These are phyloP conservation scores for Parnassius mnemosyne DNA, from an alignment of 2,888 invertebrate species.

Conservation along the genomic window DNA sequence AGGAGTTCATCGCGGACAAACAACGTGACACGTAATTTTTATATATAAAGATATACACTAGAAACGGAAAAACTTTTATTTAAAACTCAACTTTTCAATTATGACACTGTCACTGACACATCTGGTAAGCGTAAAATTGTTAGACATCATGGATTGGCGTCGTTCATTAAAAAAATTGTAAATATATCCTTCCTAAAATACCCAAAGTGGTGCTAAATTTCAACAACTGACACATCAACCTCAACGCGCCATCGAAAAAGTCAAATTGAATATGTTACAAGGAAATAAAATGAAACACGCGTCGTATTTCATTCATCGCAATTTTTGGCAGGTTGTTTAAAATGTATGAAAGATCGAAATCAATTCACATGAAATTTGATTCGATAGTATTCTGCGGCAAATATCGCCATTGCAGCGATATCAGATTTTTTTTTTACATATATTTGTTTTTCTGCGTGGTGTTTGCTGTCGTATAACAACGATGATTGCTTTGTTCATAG, in stretches of 20 bases:
- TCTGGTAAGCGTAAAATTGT: no score
- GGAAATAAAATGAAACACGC: conserved; percentile 9
- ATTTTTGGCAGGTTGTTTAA: conserved; percentile 24
- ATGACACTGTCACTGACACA: no score
- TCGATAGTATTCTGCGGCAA: conserved; percentile 20
- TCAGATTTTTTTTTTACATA: conserved; percentile 14
- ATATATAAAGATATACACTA: no score
- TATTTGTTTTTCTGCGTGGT: conserved; percentile 15
- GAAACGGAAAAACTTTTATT: no score
- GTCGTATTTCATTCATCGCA: conserved; percentile 13
- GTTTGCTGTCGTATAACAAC: conserved; percentile 3
- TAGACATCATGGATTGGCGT: no score
- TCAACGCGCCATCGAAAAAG: neutral
- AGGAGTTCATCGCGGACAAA: no score
- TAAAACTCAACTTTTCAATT: no score
- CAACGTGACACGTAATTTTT: no score
- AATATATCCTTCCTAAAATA: no score
- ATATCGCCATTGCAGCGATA: conserved; percentile 5
- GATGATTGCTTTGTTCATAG: conserved; percentile 17
- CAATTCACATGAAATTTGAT: conserved; percentile 21
- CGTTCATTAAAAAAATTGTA: no score
- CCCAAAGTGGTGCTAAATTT: no score
- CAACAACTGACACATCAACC: neutral
- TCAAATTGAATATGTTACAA: conserved; percentile 17
- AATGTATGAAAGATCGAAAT: conserved; percentile 26